These are phyloP conservation scores for Pomacea canaliculata DNA, from an alignment of 2,888 invertebrate genomes.

Conservation along the genomic window DNA sequence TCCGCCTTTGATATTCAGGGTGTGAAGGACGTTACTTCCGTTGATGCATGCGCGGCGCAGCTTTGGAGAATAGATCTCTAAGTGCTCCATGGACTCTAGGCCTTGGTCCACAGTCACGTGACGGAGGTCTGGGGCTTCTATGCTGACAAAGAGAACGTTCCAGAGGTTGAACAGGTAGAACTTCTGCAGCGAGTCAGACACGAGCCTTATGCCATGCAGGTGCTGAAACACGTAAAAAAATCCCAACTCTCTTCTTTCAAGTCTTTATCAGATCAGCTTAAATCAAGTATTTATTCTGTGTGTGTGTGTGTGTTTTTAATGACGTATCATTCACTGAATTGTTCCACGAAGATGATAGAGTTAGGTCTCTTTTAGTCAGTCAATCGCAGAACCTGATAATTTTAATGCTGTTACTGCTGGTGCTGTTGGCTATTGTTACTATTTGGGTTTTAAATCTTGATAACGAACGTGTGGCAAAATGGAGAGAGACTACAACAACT, in stretches of 20 bases:
- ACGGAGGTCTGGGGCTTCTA: constrained; percentile 43
- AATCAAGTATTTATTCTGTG: no score
- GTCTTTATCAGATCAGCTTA: background rate
- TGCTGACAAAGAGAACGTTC: constrained; percentile 52
- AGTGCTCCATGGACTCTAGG: constrained; percentile 52
- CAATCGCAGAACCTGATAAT: no score
- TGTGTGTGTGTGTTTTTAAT: no score
- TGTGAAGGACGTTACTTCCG: constrained; percentile 48
- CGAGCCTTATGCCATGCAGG: constrained; percentile 52
- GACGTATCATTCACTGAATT: no score
- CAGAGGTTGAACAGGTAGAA: constrained; percentile 55
- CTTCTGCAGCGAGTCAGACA: constrained; percentile 51
- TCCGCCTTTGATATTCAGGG: constrained; percentile 46
- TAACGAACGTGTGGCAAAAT: no score
- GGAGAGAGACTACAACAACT: no score
- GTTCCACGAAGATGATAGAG: no score
- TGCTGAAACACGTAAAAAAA: constrained; percentile 36
- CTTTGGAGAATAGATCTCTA: constrained; percentile 44
- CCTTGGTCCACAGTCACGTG: constrained; percentile 51
- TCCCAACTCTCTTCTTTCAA: background rate
- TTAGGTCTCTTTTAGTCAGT: no score
- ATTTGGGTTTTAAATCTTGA: no score
- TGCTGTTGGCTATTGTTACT: no score
- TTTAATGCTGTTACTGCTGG: no score
- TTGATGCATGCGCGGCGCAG: constrained; percentile 45